Base-by-base conservation (phyloP, 2,797 vertebrate species). In the Adrianichthys oophorus region DNA sequence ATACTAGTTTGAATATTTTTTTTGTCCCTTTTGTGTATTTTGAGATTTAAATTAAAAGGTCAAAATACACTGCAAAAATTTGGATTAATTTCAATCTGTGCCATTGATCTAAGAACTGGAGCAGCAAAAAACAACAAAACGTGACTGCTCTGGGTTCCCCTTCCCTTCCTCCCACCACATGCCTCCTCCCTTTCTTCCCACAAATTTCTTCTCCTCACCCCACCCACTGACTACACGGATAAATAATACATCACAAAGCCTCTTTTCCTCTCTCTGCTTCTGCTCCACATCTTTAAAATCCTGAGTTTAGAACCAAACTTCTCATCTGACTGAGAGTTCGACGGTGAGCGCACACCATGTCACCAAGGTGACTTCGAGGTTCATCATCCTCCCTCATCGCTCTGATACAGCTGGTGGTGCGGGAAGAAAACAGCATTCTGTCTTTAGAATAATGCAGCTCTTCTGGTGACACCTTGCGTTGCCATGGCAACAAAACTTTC, bases 401-500 rank as follows among this genome's bases (percentile, higher is more conserved):
- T 72, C 47, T 67, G 54, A n/a, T 48, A 54, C 52, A 41, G 61
- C 52, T 55, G 57, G 37, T 55, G 69, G 77, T 77, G 86, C 63
- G 72, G 72, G 69, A 75, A 48, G 26, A 62, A 73, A 75, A 55
- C 72, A 73, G 52, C 73, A 77, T 66, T 48, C 53, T 62, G 63
- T 45, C 73, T 79, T 80, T 74, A 55, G 59, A 78, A 68, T 52
- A 62, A 72, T 17, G 41, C 72, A 74, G 68, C 68, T 56, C 69
- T 76, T 52, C 59, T 59, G 59, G 72, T 82, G 63, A 60, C 80
- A 70, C 62, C 71, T 72, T 54, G 5, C 41, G 87, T 92, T 86
- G 76, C 84, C 88, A 91, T 88, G 87, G 89, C 84, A 84, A 91
- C 85, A 40, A 83, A 92, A 85, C 78, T 89, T 90, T 84, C 65